Base-by-base conservation (phyloP, 92 coral and sea anemone species). In the Phenganax subtilis region DNA sequence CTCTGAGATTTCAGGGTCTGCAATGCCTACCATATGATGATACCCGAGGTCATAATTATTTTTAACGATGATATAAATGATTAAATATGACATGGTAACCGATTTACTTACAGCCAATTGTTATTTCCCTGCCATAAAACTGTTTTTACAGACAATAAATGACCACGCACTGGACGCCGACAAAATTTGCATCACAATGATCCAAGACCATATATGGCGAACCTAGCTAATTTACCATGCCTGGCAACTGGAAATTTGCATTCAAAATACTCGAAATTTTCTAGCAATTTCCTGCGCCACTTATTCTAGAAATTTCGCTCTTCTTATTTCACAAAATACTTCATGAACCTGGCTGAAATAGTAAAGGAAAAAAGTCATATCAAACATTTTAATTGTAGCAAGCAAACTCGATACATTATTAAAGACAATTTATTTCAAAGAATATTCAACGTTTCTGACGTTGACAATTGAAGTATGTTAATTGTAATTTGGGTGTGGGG, bases 401-500 rank as follows among this genome's bases (percentile, higher is more conserved):
- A 30, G 30, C 52, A 68, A 68, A 68, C 73, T 10, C 53, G 47
- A 68, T 30, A 30, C 16, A 30, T 75, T n/a, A 28, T 29, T 52
- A 30, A n/a, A 55, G 25, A 55, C 51, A 3, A 52, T 0, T 11
- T 75, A 28, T 9, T 56, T 51, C 60, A 75, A 75, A 55, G 51
- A 55, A 55, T 16, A 53, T n/a, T n/a, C 57, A 14, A 30, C 55
- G 63, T 0, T 20, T 16, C 12, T 37, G 17, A 10, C 60, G 47
- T 27, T 76, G 51, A 44, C 54, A 10, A n/a, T 59, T 55, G 3
- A 55, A 59, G 54, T 54, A 75, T 59, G 69, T 76, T 60, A 59
- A 55, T 56, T 54, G 67, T 1, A 9, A n/a, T 27, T 75, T 20
- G 58, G 30, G 81, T 68, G 81, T 69, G 81, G 58, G 81, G 81